Percentiles rank a stretch among this genome's conserved stretches.
Evolutionary conservation across 2,888 invertebrate genomes (phyloP).

Genomic region (Leptinotarsa juncta): DNA sequence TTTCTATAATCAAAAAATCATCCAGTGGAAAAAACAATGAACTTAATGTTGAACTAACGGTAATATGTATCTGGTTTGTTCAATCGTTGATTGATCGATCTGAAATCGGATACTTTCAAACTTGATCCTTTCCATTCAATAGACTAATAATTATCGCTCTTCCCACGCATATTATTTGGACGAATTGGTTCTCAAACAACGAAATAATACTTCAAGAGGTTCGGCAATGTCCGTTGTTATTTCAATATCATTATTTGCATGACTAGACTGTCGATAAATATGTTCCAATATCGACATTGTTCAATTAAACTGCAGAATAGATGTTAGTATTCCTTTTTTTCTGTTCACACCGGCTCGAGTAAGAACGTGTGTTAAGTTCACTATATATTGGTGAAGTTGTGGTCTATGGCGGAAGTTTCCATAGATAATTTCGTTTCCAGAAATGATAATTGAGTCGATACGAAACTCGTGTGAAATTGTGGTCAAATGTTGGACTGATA

Average conservation of each 20-base stretch:
- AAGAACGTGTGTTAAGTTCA: not conserved
- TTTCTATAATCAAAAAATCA: not conserved
- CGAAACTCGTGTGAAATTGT: conserved; percentile 8
- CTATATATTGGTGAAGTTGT: not conserved
- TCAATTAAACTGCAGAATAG: not conserved
- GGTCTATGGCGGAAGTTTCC: conserved; percentile 1
- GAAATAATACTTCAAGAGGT: no score
- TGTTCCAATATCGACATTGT: no score
- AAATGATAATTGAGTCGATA: not conserved
- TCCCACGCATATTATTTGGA: conserved; percentile 11
- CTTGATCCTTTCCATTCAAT: conserved; percentile 5
- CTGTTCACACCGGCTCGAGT: not conserved
- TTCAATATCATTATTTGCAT: no score
- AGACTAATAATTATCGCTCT: conserved; percentile 6
- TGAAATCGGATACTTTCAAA: conserved; percentile 12
- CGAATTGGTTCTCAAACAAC: not conserved
- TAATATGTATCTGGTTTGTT: conserved; percentile 6
- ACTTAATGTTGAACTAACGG: not conserved
- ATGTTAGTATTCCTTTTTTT: not conserved
- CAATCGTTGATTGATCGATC: not conserved
- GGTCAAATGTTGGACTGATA: not conserved
- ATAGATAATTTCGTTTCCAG: not conserved
- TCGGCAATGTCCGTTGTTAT: no score
- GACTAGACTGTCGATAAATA: not conserved
- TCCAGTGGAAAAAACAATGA: not conserved